A percentile compares a stretch with the other conserved stretches of the same genome.
Conservation (phyloP, 2,797 vertebrate species). For the Eulemur rubriventer region DNA sequence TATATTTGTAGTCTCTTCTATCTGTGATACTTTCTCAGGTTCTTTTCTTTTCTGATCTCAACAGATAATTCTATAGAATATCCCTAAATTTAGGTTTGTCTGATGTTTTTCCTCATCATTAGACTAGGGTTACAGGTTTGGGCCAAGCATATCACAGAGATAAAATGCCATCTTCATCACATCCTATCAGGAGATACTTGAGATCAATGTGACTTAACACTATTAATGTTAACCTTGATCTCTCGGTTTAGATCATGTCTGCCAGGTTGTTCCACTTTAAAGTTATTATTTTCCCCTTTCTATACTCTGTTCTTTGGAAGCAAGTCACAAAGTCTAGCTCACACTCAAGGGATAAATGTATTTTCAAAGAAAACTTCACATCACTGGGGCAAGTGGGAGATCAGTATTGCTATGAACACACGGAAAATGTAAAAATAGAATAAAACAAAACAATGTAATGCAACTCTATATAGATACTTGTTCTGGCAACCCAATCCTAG, state of each 20-base stretch:
- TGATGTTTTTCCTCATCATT: background rate
- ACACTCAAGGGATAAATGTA: background rate
- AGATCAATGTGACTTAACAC: background rate
- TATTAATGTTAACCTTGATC: background rate
- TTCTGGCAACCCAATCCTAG: background rate
- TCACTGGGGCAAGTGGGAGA: background rate
- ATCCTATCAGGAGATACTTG: background rate
- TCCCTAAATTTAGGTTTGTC: background rate
- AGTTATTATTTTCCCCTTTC: background rate
- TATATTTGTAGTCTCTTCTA: background rate
- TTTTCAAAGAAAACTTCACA: background rate
- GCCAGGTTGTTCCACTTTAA: background rate
- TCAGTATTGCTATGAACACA: background rate
- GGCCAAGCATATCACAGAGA: background rate
- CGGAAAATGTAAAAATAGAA: background rate
- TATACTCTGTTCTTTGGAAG: background rate
- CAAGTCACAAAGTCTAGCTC: background rate
- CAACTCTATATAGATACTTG: background rate
- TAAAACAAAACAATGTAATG: background rate
- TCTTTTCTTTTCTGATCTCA: background rate
- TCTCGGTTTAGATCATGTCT: background rate
- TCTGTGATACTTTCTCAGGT: background rate
- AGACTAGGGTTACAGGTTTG: background rate
- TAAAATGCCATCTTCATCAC: background rate
- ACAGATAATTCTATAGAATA: background rate